Conservation (phyloP, 2,113 vertebrate genomes). For the Climacteris rufus region DNA sequence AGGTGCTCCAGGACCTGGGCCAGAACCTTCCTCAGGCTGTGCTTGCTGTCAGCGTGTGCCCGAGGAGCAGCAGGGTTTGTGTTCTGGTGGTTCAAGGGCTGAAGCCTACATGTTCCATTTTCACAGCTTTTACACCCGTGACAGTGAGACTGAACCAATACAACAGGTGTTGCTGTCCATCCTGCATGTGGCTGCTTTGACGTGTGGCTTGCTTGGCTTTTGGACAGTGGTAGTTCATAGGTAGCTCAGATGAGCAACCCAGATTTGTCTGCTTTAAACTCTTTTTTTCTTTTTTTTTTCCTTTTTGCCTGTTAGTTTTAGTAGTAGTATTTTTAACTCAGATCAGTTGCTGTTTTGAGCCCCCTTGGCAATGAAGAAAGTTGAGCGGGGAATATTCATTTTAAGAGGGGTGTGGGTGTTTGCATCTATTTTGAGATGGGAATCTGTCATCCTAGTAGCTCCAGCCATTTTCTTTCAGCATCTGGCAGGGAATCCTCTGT, state of each 20-base stretch:
- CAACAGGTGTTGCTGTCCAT: neutral
- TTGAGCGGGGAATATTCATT: constrained; percentile 16
- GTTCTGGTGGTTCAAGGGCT: neutral
- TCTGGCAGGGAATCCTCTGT: constrained; percentile 36
- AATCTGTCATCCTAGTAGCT: constrained; percentile 44
- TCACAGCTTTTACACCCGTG: neutral
- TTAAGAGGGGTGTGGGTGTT: constrained; percentile 1
- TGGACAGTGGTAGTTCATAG: neutral
- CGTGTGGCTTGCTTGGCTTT: neutral
- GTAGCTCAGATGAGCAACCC: neutral
- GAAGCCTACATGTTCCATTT: accelerated
- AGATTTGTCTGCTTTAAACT: neutral
- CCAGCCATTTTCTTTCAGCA: constrained; percentile 28
- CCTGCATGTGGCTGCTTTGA: neutral
- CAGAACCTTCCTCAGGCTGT: neutral
- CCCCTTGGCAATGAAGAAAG: neutral
- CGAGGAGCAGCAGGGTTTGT: neutral
- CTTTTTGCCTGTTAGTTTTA: neutral
- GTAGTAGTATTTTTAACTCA: constrained; percentile 13
- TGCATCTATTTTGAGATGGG: constrained; percentile 50
- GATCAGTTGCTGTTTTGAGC: constrained; percentile 18
- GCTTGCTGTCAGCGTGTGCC: neutral
- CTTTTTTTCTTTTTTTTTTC: no score
- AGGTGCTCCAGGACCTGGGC: neutral
- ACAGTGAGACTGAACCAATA: neutral